Percentiles rank a stretch among this genome's conserved stretches.
Conservation (phyloP, 1,140 invertebrate genomes). For the Drosophila santomea region DNA sequence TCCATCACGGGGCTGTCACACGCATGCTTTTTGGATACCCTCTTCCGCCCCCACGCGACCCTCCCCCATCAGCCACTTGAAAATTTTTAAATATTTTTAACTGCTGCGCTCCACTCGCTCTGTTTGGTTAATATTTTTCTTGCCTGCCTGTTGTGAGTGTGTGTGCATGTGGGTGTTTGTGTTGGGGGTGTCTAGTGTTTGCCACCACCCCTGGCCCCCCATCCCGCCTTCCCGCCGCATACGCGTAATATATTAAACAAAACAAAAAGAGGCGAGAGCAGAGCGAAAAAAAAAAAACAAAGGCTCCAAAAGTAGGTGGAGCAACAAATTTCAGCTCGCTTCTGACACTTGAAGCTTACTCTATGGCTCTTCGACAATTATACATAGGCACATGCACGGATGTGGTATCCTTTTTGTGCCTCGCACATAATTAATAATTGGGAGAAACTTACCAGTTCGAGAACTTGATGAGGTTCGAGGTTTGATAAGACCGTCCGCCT, state of each 20-base stretch:
- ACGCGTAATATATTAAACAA: conserved; percentile 80
- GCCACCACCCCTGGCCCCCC: neutral
- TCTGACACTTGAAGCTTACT: conserved; percentile 65
- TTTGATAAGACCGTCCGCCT: too few species aligned
- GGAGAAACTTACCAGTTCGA: conserved; percentile 1
- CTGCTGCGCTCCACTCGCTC: conserved; percentile 66
- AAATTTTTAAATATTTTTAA: conserved; percentile 81
- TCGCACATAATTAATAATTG: conserved; percentile 64
- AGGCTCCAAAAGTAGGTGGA: conserved; percentile 62
- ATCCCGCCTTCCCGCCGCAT: conserved; percentile 16
- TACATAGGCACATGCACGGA: conserved; percentile 12
- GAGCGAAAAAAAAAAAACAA: conserved; percentile 20
- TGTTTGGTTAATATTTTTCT: conserved; percentile 79
- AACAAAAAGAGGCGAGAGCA: conserved; percentile 41
- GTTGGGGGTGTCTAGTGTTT: conserved; percentile 57
- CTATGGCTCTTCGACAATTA: conserved; percentile 32
- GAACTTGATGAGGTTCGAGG: too few species aligned
- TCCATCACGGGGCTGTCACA: conserved; percentile 26
- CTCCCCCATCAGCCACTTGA: conserved; percentile 48
- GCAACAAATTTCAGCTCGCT: conserved; percentile 57
- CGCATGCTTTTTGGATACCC: conserved; percentile 44
- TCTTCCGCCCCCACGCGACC: conserved; percentile 1
- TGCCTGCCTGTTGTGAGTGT: conserved; percentile 8
- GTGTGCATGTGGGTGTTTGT: conserved; percentile 11
- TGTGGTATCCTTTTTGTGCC: neutral